Evolutionary conservation across 1,140 invertebrate genomes (phyloP).

Genomic region (Thaumatotibia leucotreta): DNA sequence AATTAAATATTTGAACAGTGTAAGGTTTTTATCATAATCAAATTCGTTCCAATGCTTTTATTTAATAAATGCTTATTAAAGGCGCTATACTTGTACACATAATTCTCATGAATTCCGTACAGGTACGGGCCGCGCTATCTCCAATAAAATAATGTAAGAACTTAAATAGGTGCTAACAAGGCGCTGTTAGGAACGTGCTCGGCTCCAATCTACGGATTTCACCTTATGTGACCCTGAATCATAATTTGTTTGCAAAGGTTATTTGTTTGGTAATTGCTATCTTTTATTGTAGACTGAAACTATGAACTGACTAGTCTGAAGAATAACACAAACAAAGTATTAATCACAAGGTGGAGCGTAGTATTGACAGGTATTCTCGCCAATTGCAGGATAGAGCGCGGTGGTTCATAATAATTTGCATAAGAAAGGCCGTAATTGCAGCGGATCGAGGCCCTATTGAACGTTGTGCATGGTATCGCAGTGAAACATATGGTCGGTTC

Average conservation of each 20-base stretch:
- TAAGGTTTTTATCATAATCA: neutral
- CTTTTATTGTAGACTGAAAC: neutral
- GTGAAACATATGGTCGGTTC: conserved; percentile 29
- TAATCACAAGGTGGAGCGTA: neutral
- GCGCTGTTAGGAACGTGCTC: conserved; percentile 33
- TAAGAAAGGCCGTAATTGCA: conserved; percentile 40
- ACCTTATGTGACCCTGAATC: conserved; percentile 43
- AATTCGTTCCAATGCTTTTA: neutral
- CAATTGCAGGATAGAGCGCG: neutral
- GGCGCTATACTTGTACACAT: conserved; percentile 39
- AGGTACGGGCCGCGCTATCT: conserved; percentile 34
- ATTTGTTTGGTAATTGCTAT: neutral
- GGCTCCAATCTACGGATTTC: conserved; percentile 40
- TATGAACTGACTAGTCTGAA: neutral
- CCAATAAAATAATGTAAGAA: conserved; percentile 47
- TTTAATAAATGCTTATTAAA: neutral
- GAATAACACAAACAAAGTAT: neutral
- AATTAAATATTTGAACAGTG: neutral
- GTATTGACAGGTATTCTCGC: conserved; percentile 1
- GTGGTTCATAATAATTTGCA: conserved; percentile 30
- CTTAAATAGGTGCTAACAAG: conserved; percentile 60
- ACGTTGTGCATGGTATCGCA: conserved; percentile 19
- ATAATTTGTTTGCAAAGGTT: conserved; percentile 24
- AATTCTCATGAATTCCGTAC: conserved; percentile 49
- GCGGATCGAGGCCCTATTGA: conserved; percentile 34